Evolutionary conservation across 1,140 invertebrate species (phyloP), one percentile per base, ranked within the genome.

Genomic region (Sycophila sp.): DNA sequence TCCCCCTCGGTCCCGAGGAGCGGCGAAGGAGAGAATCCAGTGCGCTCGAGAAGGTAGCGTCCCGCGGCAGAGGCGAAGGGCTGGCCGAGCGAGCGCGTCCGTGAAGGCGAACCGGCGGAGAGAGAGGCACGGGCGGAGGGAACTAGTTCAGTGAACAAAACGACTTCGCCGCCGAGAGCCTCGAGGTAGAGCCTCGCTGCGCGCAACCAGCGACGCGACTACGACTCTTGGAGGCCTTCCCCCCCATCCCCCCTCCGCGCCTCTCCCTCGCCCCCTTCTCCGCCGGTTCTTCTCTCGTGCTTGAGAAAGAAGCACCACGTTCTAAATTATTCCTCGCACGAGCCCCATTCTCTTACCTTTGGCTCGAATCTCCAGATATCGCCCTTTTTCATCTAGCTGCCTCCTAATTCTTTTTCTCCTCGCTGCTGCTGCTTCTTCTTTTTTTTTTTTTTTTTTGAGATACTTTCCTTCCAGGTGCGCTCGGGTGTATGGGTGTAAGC

Each of bases 141-240:
- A 70, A 72, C 69, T 73, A 64, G 69, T 72, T 70, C 68, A 70
- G 68, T 56, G 68, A 70, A 63, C 58, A 63, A 69, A 70, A 63
- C 59, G 68, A 60, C 55, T 58, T 7, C 13, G 53, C 26, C 17
- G 17, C 30, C 17, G 15, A 1, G 30, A 56, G 51, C 64, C 53
- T 38, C 51, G 64, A 67, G 53, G 53, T 66, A 62, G 59, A 32
- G 26, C n/a, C 28, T 55, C 51, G 28, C 53, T 32, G 28, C 32
- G 17, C n/a, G 53, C 53, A 56, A 34, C 53, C 30, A 56, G n/a
- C 28, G n/a, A 56, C 28, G 53, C 30, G 6, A 2, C 69, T 60
- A 68, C 51, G 28, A 60, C 13, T 26, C 32, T 42, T 19, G 30
- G 45, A 42, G 69, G 66, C n/a, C n/a, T n/a, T n/a, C n/a, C n/a